Percentiles rank a stretch among this genome's conserved stretches.
Conservation (phyloP, 2,113 vertebrate species). For the Silurus asotus region DNA sequence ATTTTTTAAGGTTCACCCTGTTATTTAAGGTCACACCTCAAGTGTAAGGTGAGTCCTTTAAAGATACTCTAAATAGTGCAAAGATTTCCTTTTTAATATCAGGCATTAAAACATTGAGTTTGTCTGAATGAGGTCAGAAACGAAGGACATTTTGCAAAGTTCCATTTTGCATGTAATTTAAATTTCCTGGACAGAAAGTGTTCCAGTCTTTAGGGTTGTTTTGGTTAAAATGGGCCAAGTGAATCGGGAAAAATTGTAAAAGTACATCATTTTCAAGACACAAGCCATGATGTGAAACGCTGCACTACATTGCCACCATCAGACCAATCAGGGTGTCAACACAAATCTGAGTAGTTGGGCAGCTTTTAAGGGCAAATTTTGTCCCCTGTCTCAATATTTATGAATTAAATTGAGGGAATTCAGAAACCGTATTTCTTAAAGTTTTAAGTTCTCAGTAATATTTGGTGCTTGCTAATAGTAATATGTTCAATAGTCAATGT, state of each 20-base stretch:
- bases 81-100: background rate
- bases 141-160: too few species aligned
- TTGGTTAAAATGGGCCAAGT: background rate
- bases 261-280: too few species aligned
- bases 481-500: too few species aligned
- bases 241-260: background rate
- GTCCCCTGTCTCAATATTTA: too few species aligned
- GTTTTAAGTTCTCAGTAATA: too few species aligned
- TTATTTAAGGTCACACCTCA: background rate
- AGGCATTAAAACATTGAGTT: background rate
- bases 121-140: background rate
- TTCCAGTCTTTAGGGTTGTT: background rate
- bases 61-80: background rate
- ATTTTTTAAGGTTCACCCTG: background rate
- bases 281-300: background rate
- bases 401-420: background rate
- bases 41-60: background rate
- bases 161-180: background rate
- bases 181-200: background rate
- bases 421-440: too few species aligned
- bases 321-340: background rate
- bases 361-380: background rate
- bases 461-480: too few species aligned
- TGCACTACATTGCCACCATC: conserved; percentile 21
- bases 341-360: background rate